phyloP scores from a whole-genome alignment of 2,888 invertebrate species.

The Callimorpha dominula region DNA sequence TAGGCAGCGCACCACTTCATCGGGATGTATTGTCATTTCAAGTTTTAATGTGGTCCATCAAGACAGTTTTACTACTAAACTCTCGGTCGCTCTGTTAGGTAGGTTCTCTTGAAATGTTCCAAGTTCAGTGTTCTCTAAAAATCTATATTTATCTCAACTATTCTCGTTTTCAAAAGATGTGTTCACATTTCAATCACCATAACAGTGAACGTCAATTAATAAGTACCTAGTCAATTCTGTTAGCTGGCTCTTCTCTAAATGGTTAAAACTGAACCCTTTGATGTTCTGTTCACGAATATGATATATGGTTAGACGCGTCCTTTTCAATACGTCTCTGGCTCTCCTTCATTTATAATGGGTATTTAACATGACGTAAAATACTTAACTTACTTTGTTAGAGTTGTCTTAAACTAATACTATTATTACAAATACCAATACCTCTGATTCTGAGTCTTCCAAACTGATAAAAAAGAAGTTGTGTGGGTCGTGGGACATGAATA shows the following conservation, averaged over 20 bases:
- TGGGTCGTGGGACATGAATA: too few relatives aligned
- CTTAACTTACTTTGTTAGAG: too few relatives aligned
- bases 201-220: constrained; percentile 69
- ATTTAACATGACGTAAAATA: background rate
- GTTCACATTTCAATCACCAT: constrained; percentile 73
- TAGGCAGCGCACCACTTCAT: constrained; percentile 74
- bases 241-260: constrained; percentile 54
- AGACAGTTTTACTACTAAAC: constrained; percentile 57
- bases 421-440: background rate
- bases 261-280: constrained; percentile 63
- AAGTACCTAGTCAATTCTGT: constrained; percentile 53
- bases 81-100: background rate
- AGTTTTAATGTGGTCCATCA: constrained; percentile 77
- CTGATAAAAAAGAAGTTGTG: too few relatives aligned
- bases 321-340: constrained; percentile 45
- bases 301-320: constrained; percentile 58
- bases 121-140: constrained; percentile 49
- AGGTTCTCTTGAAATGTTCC: constrained; percentile 28
- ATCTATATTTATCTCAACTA: constrained; percentile 54
- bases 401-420: too few relatives aligned
- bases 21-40: constrained; percentile 62
- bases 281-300: constrained; percentile 62
- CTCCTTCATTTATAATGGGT: constrained; percentile 53
- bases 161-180: constrained; percentile 58
- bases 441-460: background rate